Conservation (phyloP, 1,140 invertebrate genomes). For the Archegozetes longisetosus region DNA sequence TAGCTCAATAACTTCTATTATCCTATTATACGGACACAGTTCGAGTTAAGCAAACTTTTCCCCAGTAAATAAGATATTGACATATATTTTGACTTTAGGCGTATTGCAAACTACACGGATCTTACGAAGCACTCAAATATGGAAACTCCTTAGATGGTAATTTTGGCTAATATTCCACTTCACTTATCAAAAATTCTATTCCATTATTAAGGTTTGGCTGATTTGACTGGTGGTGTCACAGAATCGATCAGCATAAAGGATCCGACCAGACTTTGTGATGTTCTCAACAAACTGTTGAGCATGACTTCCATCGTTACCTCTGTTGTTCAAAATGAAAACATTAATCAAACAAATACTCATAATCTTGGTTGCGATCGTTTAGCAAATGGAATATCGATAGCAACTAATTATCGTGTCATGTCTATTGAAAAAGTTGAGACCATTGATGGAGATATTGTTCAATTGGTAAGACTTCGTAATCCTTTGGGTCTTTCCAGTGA, state of each 20-base stretch:
- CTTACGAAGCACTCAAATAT: constrained; percentile 92
- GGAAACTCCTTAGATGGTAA: constrained; percentile 48
- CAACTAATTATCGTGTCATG: constrained; percentile 62
- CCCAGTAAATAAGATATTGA: too few species aligned
- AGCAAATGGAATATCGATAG: constrained; percentile 58
- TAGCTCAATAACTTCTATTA: too few species aligned
- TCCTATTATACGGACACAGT: too few species aligned
- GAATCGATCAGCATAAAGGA: constrained; percentile 52
- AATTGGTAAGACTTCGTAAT: constrained; percentile 20
- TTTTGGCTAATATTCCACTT: background rate
- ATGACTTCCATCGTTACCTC: constrained; percentile 74
- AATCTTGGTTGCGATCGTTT: constrained; percentile 43
- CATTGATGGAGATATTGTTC: constrained; percentile 3
- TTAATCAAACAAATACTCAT: constrained; percentile 7
- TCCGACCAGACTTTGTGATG: constrained; percentile 42
- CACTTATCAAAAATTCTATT: background rate
- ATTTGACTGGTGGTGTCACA: constrained; percentile 73
- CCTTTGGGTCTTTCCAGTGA: constrained; percentile 17
- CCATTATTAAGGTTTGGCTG: constrained; percentile 49
- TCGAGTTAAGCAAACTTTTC: too few species aligned
- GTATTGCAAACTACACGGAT: constrained; percentile 92
- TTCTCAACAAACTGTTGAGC: constrained; percentile 52
- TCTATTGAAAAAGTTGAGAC: constrained; percentile 52
- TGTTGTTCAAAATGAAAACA: constrained; percentile 33
- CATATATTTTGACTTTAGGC: too few species aligned